These are phyloP conservation scores for Alloplasta piceator DNA, from an alignment of 2,888 invertebrate genomes.

Conservation along the genomic window DNA sequence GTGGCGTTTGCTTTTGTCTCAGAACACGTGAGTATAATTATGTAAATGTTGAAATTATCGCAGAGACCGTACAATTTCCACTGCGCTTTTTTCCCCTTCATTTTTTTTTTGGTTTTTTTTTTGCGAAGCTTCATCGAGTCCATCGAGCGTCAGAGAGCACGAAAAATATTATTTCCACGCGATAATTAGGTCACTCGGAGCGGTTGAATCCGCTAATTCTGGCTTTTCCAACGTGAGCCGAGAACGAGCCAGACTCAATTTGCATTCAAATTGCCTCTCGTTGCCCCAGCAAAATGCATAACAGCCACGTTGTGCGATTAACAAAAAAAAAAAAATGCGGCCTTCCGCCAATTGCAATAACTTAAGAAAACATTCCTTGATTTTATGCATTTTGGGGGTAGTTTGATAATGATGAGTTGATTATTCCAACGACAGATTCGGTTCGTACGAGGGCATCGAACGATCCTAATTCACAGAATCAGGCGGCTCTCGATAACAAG, in stretches of 20 bases:
- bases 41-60: too few relatives aligned
- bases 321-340: conserved; percentile 12
- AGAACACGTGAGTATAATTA: conserved; percentile 84
- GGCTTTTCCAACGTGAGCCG: conserved; percentile 10
- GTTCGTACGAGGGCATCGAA: conserved; percentile 75
- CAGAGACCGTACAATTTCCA: too few relatives aligned
- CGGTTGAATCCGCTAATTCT: conserved; percentile 37
- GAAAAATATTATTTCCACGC: conserved; percentile 47
- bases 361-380: too few relatives aligned
- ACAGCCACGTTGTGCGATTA: conserved; percentile 35
- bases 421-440: conserved; percentile 70
- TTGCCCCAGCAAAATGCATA: conserved; percentile 3
- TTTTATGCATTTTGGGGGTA: too few relatives aligned
- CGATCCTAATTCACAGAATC: conserved; percentile 80
- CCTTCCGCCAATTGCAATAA: conserved; percentile 20
- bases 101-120: too few relatives aligned
- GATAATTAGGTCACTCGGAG: conserved; percentile 51
- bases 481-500: conserved; percentile 82
- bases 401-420: too few relatives aligned
- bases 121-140: too few relatives aligned
- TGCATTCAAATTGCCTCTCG: conserved; percentile 63
- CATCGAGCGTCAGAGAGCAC: too few relatives aligned
- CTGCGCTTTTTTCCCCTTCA: too few relatives aligned
- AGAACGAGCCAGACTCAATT: conserved; percentile 43
- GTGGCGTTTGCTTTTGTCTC: conserved; percentile 85